A percentile compares a stretch with the other conserved stretches of the same genome.
Evolutionary conservation across 2,888 invertebrate genomes (phyloP).

Genomic region (Xylophagus ater): DNA sequence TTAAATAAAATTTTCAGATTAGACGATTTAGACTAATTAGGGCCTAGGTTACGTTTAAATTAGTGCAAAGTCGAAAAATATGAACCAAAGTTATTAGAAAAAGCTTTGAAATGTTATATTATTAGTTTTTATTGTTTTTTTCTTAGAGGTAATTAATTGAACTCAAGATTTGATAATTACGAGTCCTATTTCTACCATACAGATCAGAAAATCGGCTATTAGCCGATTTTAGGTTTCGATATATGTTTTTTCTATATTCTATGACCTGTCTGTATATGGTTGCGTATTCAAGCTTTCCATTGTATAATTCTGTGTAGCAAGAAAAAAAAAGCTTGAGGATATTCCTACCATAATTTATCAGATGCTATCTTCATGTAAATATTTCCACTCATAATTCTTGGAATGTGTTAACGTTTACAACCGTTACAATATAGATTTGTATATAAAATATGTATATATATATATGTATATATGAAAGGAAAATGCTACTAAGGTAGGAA

Average conservation of each 20-base stretch:
- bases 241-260: no score
- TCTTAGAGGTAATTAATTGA: no score
- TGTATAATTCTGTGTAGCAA: background rate
- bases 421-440: background rate
- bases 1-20: no score
- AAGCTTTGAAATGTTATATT: no score
- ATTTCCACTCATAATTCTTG: constrained; percentile 15
- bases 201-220: background rate
- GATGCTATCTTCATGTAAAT: constrained; percentile 16
- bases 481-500: background rate
- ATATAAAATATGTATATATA: background rate
- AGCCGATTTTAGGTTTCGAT: background rate
- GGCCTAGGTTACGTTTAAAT: no score
- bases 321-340: constrained; percentile 3
- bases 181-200: no score
- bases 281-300: background rate
- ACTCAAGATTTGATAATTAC: no score
- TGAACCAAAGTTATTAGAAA: no score
- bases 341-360: constrained; percentile 9
- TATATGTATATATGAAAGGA: background rate
- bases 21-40: no score
- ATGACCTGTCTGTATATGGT: no score
- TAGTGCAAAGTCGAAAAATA: no score
- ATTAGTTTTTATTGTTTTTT: no score
- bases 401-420: constrained; percentile 14